Base-by-base conservation (phyloP, 2,888 invertebrate species). In the Antitype chi region DNA sequence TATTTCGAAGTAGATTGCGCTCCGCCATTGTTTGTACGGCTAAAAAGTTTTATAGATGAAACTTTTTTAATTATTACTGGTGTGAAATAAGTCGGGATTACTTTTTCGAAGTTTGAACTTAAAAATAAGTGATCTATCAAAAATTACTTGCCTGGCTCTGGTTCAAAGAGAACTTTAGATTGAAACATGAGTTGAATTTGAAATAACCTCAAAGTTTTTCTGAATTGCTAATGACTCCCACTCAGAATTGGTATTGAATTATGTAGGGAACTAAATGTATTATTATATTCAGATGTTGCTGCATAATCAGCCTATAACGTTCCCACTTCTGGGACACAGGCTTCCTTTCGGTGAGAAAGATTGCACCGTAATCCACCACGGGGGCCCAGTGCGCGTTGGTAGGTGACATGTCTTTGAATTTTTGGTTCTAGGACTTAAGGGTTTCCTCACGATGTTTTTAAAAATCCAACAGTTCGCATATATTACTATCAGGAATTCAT, bases 11-110 rank as follows among this genome's bases (percentile, higher is more conserved):
- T 69, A 64, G 73, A 62, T 52, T 47, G 13, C 47, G 1, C n/a
- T 47, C 28, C 13, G 47, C 28, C 63, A 62, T 75, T 85, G 74
- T 85, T 77, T 70, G 57, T 70, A 3, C 17, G 59, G 25, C 25
- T 66, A n/a, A 63, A 84, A 81, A 57, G 23, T 85, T 49, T 55
- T 53, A 7, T 15, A 43, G 13, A 28, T 23, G 11, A 60, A 80
- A 73, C 38, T 66, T 80, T 64, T 55, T 80, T 66, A 25, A 82
- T 76, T 77, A 77, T 67, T 32, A 47, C 60, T 76, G 25, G 28
- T 52, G 62, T 82, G 28, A 67, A 68, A 25, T 57, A 23, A 38
- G 25, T 25, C 23, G 7, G 20, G 11, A 62, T 67, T 62, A 57
- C 66, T 74, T 81, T 80, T 74, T 57, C 43, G 17, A 57, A 81